Evolutionary conservation across 2,797 vertebrate species (phyloP).

Genomic region (Buceros bicornis): DNA sequence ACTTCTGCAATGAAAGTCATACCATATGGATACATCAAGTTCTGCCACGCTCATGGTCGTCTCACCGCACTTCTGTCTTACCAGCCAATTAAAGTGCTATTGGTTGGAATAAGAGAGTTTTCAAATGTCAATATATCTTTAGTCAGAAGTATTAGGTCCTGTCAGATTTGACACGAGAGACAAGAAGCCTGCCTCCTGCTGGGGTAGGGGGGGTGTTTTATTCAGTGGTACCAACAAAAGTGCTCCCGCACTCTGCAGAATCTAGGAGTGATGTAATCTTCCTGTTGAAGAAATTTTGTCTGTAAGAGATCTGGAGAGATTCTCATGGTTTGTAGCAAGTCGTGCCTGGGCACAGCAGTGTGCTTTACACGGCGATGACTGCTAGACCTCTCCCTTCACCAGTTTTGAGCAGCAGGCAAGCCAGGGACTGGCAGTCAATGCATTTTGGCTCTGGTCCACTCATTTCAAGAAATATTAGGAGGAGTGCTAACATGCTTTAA

Average conservation of each 20-base stretch:
- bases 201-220: rapidly evolving
- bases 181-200: not conserved
- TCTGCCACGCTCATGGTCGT: not conserved
- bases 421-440: not conserved
- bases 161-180: not conserved
- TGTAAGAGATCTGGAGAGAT: not conserved
- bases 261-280: not conserved
- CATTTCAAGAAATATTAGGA: not conserved
- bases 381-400: not conserved
- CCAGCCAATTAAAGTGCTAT: not conserved
- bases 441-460: constrained; percentile 18
- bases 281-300: not conserved
- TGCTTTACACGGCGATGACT: not conserved
- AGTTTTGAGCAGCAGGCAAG: not conserved
- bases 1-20: not conserved
- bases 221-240: not conserved
- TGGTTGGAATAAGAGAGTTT: not conserved
- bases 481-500: not conserved
- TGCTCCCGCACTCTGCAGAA: not conserved
- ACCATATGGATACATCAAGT: not conserved
- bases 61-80: not conserved
- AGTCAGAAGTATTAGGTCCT: not conserved
- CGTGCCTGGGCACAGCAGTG: not conserved
- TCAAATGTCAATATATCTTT: not conserved
- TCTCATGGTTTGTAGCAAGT: not conserved